These are phyloP conservation scores for Lynx canadensis DNA, from an alignment of 2,113 vertebrate species.

Conservation along the genomic window DNA sequence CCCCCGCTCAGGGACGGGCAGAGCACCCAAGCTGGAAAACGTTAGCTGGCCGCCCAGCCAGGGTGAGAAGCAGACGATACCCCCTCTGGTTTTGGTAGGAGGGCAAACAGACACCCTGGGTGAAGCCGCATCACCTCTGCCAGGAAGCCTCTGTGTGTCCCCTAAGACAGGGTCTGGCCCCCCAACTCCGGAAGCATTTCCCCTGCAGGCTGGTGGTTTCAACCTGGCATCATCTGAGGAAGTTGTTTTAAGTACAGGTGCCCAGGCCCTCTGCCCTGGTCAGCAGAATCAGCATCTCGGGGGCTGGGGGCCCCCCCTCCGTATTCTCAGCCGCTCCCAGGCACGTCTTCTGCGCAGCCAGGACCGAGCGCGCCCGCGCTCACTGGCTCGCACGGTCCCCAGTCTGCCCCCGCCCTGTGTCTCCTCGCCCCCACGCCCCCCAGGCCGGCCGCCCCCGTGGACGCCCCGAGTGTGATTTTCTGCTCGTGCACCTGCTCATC, in stretches of 20 bases:
- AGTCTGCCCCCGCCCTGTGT: fast-evolving
- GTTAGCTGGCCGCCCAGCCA: neutral
- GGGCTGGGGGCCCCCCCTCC: neutral
- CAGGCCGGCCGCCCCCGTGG: fast-evolving
- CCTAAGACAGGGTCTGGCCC: neutral
- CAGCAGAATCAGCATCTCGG: neutral
- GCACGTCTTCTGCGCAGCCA: fast-evolving
- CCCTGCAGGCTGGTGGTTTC: neutral
- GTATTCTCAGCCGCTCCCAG: fast-evolving
- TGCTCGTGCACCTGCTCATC: fast-evolving
- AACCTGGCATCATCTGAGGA: fast-evolving
- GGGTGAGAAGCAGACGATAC: neutral
- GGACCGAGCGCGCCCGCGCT: neutral
- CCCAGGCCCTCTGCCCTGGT: neutral
- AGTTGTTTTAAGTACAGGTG: fast-evolving
- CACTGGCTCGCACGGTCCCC: fast-evolving
- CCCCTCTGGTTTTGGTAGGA: neutral
- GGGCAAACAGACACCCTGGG: neutral
- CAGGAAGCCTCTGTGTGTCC: neutral
- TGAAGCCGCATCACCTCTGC: neutral
- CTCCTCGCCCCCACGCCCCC: fast-evolving
- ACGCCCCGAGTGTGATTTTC: neutral
- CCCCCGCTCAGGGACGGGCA: neutral
- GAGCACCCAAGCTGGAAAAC: neutral
- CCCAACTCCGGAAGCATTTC: neutral